Percentiles rank a stretch among this genome's conserved stretches.
Evolutionary conservation across 2,888 invertebrate genomes (phyloP).

Genomic region (Lepidochitona cinerea): DNA sequence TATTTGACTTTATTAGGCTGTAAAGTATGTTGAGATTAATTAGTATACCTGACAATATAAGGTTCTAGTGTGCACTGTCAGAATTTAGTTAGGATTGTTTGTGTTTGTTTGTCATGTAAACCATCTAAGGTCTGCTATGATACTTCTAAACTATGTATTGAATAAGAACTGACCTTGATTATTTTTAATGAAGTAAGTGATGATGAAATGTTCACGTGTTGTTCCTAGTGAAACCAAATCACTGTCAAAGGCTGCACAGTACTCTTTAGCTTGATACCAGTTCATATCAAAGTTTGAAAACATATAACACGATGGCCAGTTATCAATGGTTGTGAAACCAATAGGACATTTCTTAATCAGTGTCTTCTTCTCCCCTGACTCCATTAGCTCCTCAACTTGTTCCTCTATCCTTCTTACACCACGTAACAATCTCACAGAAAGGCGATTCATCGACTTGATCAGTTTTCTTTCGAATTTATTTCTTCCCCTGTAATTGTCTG

Average conservation of each 20-base stretch:
- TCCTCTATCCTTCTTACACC: constrained; percentile 49
- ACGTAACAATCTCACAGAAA: constrained; percentile 43
- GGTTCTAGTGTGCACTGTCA: too few species aligned
- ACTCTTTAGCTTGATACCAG: constrained; percentile 61
- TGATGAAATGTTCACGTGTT: constrained; percentile 54
- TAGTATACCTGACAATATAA: too few species aligned
- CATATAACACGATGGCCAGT: constrained; percentile 56
- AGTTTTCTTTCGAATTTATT: constrained; percentile 18
- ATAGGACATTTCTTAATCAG: constrained; percentile 40
- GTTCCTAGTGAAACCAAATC: constrained; percentile 54
- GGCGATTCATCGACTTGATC: constrained; percentile 32
- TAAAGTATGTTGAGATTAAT: too few species aligned
- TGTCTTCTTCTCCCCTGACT: background rate
- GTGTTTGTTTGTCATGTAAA: too few species aligned
- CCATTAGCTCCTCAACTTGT: constrained; percentile 22
- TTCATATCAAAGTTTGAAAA: constrained; percentile 57
- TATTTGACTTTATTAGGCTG: too few species aligned
- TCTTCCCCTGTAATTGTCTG: background rate
- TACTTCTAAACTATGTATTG: too few species aligned
- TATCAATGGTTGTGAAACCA: constrained; percentile 49
- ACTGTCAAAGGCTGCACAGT: constrained; percentile 57
- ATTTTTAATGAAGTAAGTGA: constrained; percentile 58
- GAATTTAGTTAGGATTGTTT: too few species aligned
- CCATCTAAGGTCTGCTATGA: too few species aligned
- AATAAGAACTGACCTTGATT: constrained; percentile 46